Evolutionary conservation across 92 coral and sea anemone species (phyloP).

Genomic region (Pocillopora grandis): DNA sequence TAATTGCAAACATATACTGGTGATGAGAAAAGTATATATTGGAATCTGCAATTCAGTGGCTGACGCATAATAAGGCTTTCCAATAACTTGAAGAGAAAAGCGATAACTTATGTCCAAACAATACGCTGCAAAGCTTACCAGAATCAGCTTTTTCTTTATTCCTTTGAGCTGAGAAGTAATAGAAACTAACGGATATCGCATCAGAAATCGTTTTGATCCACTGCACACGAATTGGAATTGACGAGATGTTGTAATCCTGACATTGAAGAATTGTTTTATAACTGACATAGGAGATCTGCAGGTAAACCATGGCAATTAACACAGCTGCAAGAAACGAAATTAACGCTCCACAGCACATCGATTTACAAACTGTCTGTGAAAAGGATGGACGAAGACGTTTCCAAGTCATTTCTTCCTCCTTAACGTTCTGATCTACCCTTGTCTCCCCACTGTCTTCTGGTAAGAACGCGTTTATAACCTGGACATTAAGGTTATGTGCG

Average conservation of each 20-base stretch:
- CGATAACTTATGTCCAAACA: neutral
- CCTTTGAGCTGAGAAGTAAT: neutral
- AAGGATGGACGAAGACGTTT: constrained; percentile 4
- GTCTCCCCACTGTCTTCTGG: neutral
- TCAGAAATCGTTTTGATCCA: neutral
- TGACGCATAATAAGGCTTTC: neutral
- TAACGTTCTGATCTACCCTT: neutral
- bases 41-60: neutral
- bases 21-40: neutral
- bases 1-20: neutral
- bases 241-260: neutral
- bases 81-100: neutral
- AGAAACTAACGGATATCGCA: neutral
- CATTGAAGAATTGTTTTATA: neutral
- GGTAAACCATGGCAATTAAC: neutral
- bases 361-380: constrained; percentile 3
- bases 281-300: neutral
- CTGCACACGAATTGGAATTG: neutral
- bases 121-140: neutral
- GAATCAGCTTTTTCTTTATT: neutral
- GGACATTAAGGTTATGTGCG: neutral
- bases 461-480: neutral
- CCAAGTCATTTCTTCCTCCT: neutral
- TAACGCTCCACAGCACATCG: constrained; percentile 16
- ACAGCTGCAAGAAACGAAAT: neutral